Percentiles rank a stretch among this genome's conserved stretches.
These are phyloP conservation scores for Psittacula derbiana DNA, from an alignment of 2,797 vertebrate species.

Conservation along the genomic window DNA sequence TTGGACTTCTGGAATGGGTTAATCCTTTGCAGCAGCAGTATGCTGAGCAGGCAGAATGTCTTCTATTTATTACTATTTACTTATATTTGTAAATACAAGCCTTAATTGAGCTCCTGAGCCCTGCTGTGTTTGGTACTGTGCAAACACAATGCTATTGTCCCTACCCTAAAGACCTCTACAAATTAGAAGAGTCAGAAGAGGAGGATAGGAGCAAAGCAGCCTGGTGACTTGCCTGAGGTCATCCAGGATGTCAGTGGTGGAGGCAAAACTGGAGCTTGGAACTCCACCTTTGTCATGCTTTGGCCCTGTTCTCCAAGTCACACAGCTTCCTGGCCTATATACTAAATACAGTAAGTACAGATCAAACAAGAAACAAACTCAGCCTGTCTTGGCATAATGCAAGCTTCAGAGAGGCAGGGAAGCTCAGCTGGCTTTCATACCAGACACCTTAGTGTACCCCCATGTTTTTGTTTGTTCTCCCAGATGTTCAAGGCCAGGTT, in stretches of 20 bases:
- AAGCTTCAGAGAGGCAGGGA: neutral
- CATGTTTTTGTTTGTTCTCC: neutral
- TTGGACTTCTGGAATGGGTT: conserved; percentile 57
- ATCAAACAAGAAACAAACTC: neutral
- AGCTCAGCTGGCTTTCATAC: neutral
- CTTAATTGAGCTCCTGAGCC: conserved; percentile 27
- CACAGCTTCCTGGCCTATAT: neutral
- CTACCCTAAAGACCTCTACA: conserved; percentile 15
- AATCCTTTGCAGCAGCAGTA: conserved; percentile 6
- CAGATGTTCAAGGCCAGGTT: neutral
- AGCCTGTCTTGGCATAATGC: neutral
- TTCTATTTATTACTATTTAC: conserved; percentile 57
- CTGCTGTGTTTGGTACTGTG: neutral
- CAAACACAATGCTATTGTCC: neutral
- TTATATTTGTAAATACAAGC: conserved; percentile 48
- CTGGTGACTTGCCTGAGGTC: neutral
- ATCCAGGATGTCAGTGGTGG: neutral
- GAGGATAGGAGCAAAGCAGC: neutral
- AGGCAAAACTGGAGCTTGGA: neutral
- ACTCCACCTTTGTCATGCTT: neutral
- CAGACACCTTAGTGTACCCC: neutral
- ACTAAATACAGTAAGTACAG: neutral
- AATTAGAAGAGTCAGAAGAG: neutral
- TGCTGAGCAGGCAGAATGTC: conserved; percentile 50
- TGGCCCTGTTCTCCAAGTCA: neutral